A percentile compares a stretch with the other conserved stretches of the same genome.
These are phyloP conservation scores for Nothoprocta perdicaria DNA, from an alignment of 2,113 vertebrate genomes.

Conservation along the genomic window DNA sequence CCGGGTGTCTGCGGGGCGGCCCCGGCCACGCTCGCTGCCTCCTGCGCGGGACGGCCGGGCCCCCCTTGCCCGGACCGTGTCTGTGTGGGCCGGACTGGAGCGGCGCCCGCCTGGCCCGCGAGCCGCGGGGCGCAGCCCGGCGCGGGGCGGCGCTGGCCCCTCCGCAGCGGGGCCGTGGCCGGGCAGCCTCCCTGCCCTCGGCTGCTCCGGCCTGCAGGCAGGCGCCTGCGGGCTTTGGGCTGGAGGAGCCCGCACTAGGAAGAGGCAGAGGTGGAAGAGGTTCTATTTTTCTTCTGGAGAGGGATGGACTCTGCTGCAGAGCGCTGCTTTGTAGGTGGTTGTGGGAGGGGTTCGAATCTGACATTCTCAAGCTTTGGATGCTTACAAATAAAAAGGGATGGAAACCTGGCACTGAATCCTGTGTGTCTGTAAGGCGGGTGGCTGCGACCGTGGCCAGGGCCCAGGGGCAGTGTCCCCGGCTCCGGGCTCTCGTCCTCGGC, in stretches of 20 bases:
- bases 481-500: no score
- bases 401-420: neutral
- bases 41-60: neutral
- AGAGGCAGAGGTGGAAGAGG: neutral
- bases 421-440: neutral
- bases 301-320: neutral
- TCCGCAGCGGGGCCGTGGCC: rapidly evolving
- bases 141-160: rapidly evolving
- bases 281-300: constrained; percentile 42
- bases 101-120: rapidly evolving
- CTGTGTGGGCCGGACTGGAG: neutral
- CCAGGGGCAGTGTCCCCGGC: no score
- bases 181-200: neutral
- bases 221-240: constrained; percentile 1
- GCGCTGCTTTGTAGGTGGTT: neutral
- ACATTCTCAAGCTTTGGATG: constrained; percentile 40
- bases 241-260: neutral
- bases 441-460: neutral
- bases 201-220: constrained; percentile 11
- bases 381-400: constrained; percentile 61
- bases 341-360: neutral
- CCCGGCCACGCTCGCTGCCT: neutral
- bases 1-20: rapidly evolving
- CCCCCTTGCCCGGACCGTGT: neutral
- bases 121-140: rapidly evolving